Conservation (phyloP, 2,113 vertebrate genomes). For the Centropristis striata region DNA sequence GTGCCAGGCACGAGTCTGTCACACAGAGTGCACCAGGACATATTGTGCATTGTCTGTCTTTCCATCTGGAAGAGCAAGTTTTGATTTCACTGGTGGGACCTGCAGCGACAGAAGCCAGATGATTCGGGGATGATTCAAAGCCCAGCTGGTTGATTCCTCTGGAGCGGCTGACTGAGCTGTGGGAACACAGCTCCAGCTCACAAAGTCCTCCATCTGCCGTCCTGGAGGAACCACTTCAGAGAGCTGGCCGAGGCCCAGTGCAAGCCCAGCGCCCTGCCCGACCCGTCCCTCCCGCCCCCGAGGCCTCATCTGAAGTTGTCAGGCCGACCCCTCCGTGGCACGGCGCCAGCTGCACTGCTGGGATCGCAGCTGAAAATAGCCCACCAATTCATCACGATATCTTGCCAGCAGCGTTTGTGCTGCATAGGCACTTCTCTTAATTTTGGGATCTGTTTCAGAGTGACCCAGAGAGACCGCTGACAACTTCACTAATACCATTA, state of each 20-base stretch:
- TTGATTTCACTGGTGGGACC: constrained; percentile 76
- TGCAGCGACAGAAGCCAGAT: constrained; percentile 73
- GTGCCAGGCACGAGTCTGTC: constrained; percentile 46
- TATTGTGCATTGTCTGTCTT: constrained; percentile 77
- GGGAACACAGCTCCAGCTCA: constrained; percentile 61
- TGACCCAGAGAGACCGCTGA: constrained; percentile 65
- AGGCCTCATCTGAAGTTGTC: constrained; percentile 75
- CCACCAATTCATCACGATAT: constrained; percentile 77
- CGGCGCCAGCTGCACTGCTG: constrained; percentile 63
- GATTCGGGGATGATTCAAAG: constrained; percentile 72
- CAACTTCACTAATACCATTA: constrained; percentile 50
- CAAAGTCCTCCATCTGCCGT: constrained; percentile 79
- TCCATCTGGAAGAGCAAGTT: constrained; percentile 78
- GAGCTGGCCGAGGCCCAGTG: constrained; percentile 60
- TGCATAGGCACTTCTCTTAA: constrained; percentile 69
- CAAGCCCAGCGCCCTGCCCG: constrained; percentile 38
- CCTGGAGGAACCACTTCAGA: constrained; percentile 75
- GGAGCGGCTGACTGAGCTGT: constrained; percentile 53
- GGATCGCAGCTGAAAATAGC: constrained; percentile 80
- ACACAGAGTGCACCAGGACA: constrained; percentile 52
- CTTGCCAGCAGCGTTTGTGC: constrained; percentile 66
- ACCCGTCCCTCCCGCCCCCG: constrained; percentile 46
- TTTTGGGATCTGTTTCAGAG: constrained; percentile 71
- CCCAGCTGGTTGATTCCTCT: constrained; percentile 71
- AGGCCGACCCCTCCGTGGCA: constrained; percentile 74